Evolutionary conservation across 2,888 invertebrate genomes (phyloP), one percentile per base, ranked within the genome.

Genomic region (Agriotes lineatus): DNA sequence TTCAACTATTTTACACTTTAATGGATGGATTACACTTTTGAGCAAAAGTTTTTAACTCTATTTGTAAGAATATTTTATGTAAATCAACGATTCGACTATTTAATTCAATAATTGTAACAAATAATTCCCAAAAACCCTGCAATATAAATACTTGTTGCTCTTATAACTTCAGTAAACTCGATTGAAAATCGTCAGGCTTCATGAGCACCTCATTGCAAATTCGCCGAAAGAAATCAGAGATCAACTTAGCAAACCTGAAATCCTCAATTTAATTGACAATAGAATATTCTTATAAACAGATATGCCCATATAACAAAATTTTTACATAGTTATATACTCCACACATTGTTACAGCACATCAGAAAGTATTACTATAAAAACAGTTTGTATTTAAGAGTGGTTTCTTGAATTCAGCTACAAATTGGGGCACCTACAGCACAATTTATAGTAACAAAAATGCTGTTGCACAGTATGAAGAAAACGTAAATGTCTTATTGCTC

Each of bases 1-100:
- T 79, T 78, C 74, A 76, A 75, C 75, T 79, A 76, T 75, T 77
- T 78, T 77, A 76, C 75, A 74, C 75, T 69, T 76, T 76, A 81
- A 81, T 84, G 83, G 83, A 84, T 83, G 83, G 83, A 84, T 82
- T 83, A 83, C 77, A 83, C 82, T 82, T 82, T 83, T 83, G 83
- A 83, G 83, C 83, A 81, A 56, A 42, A 16, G 42, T 42, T 16
- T 33, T 50, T 52, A n/a, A 69, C 54, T 69, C 57, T 61, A 71
- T 59, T 72, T 70, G 50, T 62, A 67, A 66, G 63, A 70, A 70
- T 70, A 67, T 70, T 62, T 70, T 33, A 52, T 52, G 20, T 2
- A 50, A 48, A 35, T 37, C 10, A 56, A 48, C 14, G 45, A 44
- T 45, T 59, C n/a, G n/a, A n/a, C n/a, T n/a, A n/a, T n/a, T n/a